A percentile compares a stretch with the other conserved stretches of the same genome.
Evolutionary conservation across 2,888 invertebrate species (phyloP).

Genomic region (Sceliomorpha sp.): DNA sequence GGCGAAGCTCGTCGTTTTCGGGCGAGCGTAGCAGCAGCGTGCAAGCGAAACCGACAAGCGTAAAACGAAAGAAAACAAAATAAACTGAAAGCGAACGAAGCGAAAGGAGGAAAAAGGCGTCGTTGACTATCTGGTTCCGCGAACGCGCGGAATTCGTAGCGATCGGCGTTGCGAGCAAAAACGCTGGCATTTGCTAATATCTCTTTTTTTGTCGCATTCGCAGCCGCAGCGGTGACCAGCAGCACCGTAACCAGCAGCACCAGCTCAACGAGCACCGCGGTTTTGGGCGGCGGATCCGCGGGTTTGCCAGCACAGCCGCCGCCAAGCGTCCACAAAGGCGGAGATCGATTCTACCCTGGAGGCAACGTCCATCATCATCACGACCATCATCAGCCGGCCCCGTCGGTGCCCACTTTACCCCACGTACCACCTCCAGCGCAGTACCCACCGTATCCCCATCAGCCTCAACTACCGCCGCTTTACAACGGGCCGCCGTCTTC

Average conservation of each 20-base stretch:
- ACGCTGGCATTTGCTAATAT: slow-evolving; percentile 2
- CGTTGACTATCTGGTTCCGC: neutral
- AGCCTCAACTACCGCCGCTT: slow-evolving; percentile 80
- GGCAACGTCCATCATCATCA: slow-evolving; percentile 77
- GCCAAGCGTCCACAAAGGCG: slow-evolving; percentile 80
- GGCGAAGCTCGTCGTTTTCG: neutral
- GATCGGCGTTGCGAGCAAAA: slow-evolving; percentile 2
- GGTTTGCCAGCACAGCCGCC: slow-evolving; percentile 77
- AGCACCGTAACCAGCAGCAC: slow-evolving; percentile 79
- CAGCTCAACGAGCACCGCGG: slow-evolving; percentile 75
- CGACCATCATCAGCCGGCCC: slow-evolving; percentile 77
- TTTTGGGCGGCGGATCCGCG: slow-evolving; percentile 70
- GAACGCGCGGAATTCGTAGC: slow-evolving; percentile 4
- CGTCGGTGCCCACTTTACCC: slow-evolving; percentile 82
- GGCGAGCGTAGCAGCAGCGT: too few species aligned
- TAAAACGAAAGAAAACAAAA: neutral
- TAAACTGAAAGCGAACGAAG: too few species aligned
- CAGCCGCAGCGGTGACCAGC: slow-evolving; percentile 82
- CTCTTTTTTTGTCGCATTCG: slow-evolving; percentile 8
- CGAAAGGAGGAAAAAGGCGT: neutral
- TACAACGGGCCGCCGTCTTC: slow-evolving; percentile 79
- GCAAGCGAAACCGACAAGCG: too few species aligned
- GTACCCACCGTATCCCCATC: slow-evolving; percentile 81
- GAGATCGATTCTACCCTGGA: slow-evolving; percentile 77
- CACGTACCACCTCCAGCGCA: slow-evolving; percentile 81